Evolutionary conservation across 1,140 invertebrate genomes (phyloP), one percentile per base, ranked within the genome.

Genomic region (Trichomalopsis sarcophagae): DNA sequence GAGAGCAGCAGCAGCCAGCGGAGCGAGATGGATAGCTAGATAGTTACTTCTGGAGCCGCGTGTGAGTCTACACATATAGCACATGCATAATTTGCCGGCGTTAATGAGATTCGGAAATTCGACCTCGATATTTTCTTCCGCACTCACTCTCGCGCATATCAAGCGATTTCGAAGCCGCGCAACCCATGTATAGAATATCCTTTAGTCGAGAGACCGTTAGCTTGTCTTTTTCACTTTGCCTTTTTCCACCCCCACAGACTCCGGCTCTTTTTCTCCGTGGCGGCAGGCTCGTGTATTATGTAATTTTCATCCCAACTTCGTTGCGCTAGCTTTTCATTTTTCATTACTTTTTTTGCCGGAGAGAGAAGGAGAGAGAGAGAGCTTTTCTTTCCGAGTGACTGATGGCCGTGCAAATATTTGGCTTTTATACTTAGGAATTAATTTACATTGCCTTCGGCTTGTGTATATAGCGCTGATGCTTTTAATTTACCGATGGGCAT

Each of bases 81-180:
- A 44, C 40, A 10, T 30, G 74, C 47, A 55, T 55, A 75, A 82
- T 82, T 74, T 69, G 81, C 44, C 44, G 40, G 69, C 68, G 40
- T 6, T 82, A 82, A 82, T 75, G 81, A 82, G 69, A 75, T 82
- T 82, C 81, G 81, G 81, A 82, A 82, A 82, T 82, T 82, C 81
- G 71, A 74, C 36, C 81, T 23, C 66, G 27, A 69, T 75, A 71
- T 81, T 73, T 69, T 50, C 23, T 73, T 62, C 55, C 17, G 27
- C 27, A 36, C 5, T 36, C 33, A 5, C 55, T 17, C 17, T 55
- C 23, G 62, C 68, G 55, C 55, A 79, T 79, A 66, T 55, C 47
- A 62, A 62, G 76, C 36, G 76, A 44, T 23, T 71, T 71, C 68
- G 27, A 11, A 23, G 68, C 9, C 7, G 36, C 13, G 50, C 13